Base-by-base conservation (phyloP, 2,888 invertebrate genomes). In the Acronicta alni region DNA sequence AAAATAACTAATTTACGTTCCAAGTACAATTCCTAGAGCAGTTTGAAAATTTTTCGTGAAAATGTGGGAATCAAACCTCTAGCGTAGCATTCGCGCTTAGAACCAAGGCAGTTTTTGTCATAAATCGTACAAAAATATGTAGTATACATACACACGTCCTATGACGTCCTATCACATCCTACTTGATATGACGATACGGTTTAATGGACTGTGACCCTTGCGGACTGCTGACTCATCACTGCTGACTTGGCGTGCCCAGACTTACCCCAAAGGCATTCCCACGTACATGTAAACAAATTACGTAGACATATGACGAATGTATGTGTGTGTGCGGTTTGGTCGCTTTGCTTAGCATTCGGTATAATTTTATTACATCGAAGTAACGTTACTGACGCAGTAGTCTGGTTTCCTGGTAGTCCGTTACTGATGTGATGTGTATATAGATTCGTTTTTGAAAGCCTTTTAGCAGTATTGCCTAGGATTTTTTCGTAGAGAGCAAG, bases 131-230 rank as follows among this genome's bases (percentile, higher is more conserved):
- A 60, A 51, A 59, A 54, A 42, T 52, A 46, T 41, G 9, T 49
- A 53, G 32, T 49, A 35, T 16, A n/a, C 14, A 1, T 4, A 38
- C 39, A 30, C 38, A 26, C 47, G 59, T 61, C 65, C n/a, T n/a
- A n/a, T n/a, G n/a, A n/a, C n/a, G n/a, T n/a, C n/a, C n/a, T n/a
- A n/a, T n/a, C n/a, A n/a, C n/a, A n/a, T n/a, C n/a, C n/a, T n/a
- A n/a, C n/a, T n/a, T n/a, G n/a, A n/a, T 72, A 69, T 56, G 57
- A 69, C 41, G 69, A 66, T 69, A 55, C 47, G 66, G 77, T 59
- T 67, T 67, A 75, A 76, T 75, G 77, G 73, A 75, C 61, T 59
- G 77, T 73, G 57, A 47, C 62, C 42, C 41, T 30, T 37, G 35
- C 60, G 60, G 56, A 57, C 32, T 59, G 74, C 73, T 75, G 77